A percentile compares a stretch with the other conserved stretches of the same genome.
Evolutionary conservation across 2,113 vertebrate species (phyloP).

Genomic region (Sisor rabdophorus): DNA sequence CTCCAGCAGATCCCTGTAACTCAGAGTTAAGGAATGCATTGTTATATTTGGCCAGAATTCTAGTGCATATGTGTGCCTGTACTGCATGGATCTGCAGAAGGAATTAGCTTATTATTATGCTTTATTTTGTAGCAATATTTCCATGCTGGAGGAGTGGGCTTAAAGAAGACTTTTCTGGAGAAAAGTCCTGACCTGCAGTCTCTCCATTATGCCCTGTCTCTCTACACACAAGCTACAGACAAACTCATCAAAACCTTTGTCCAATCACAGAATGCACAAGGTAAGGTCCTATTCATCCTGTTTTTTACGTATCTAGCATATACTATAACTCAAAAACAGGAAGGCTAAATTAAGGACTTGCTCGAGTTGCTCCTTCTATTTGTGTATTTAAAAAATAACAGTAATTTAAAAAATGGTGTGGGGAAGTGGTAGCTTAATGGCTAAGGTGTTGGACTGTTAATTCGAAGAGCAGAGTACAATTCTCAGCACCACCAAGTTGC

Average conservation of each 20-base stretch:
- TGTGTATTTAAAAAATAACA: no score
- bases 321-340: not conserved
- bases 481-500: no score
- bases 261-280: conserved; percentile 88
- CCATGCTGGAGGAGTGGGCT: conserved; percentile 91
- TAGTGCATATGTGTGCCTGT: conserved; percentile 5
- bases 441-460: no score
- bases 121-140: conserved; percentile 87
- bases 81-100: not conserved
- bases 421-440: no score
- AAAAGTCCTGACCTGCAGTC: conserved; percentile 95
- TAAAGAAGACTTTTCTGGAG: conserved; percentile 97
- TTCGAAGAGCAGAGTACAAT: no score
- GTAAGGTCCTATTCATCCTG: conserved; percentile 60
- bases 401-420: no score
- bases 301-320: not conserved
- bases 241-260: conserved; percentile 97
- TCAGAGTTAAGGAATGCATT: no score
- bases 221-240: conserved; percentile 96
- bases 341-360: no score
- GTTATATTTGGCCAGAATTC: not conserved
- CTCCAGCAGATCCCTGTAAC: no score
- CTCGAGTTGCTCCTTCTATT: not conserved
- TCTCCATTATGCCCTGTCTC: conserved; percentile 91
- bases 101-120: not conserved